Evolutionary conservation across 2,797 vertebrate species (phyloP).

Genomic region (Hoplostethus mediterraneus): DNA sequence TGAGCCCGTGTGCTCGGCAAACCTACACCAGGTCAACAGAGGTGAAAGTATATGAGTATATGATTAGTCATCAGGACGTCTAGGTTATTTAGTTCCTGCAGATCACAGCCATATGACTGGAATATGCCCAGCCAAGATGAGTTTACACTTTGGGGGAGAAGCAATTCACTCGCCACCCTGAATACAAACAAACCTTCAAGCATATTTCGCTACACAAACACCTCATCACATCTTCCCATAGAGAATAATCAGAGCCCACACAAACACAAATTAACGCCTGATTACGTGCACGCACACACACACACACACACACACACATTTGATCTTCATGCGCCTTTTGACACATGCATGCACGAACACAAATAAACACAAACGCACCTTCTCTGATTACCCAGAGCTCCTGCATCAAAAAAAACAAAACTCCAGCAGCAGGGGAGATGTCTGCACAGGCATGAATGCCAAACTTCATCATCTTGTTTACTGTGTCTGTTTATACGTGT

Average conservation of each 20-base stretch:
- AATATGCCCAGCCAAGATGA: conserved; percentile 46
- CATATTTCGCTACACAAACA: conserved; percentile 62
- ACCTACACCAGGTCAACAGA: conserved; percentile 51
- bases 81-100: conserved; percentile 37
- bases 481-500: conserved; percentile 45
- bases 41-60: conserved; percentile 38
- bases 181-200: conserved; percentile 69
- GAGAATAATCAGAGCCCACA: conserved; percentile 47
- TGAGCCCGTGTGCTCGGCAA: conserved; percentile 38
- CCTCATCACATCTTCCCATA: conserved; percentile 32
- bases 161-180: conserved; percentile 50
- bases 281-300: conserved; percentile 14
- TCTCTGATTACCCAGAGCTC: conserved; percentile 55
- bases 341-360: conserved; percentile 36
- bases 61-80: conserved; percentile 33
- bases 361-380: conserved; percentile 47
- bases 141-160: conserved; percentile 53
- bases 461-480: conserved; percentile 74
- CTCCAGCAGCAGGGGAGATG: conserved; percentile 56
- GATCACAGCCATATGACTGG: conserved; percentile 44
- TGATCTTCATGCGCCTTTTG: conserved; percentile 28
- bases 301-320: conserved; percentile 15
- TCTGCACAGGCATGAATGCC: conserved; percentile 66
- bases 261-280: neutral
- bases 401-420: conserved; percentile 37